Evolutionary conservation across 2,113 vertebrate species (phyloP).

Genomic region (Hyperopisus bebe): DNA sequence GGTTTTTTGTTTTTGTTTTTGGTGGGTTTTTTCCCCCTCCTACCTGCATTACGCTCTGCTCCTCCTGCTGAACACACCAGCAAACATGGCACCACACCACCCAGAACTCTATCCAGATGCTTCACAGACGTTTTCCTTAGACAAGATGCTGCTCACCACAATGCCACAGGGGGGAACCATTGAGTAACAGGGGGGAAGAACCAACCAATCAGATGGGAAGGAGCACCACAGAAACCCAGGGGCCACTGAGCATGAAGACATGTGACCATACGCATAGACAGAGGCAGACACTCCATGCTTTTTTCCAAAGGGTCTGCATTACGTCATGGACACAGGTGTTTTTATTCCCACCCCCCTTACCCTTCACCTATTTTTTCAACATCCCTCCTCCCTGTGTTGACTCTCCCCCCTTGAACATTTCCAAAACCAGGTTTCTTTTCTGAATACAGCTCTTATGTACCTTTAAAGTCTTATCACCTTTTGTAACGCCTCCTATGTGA

Average conservation of each 20-base stretch:
- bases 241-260: conserved; percentile 45
- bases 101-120: conserved; percentile 30
- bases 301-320: conserved; percentile 21
- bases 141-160: conserved; percentile 31
- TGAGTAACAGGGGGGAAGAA: conserved; percentile 11
- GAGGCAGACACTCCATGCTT: conserved; percentile 53
- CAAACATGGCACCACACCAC: conserved; percentile 34
- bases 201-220: conserved; percentile 43
- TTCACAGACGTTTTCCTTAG: conserved; percentile 46
- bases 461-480: conserved; percentile 35
- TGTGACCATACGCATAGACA: conserved; percentile 18
- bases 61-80: conserved; percentile 25
- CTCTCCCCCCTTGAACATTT: conserved; percentile 15
- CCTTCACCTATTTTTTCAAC: conserved; percentile 35
- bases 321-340: conserved; percentile 30
- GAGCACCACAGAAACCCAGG: conserved; percentile 50
- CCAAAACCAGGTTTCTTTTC: conserved; percentile 25
- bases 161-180: conserved; percentile 19
- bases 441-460: conserved; percentile 39
- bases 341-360: conserved; percentile 20
- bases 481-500: conserved; percentile 31
- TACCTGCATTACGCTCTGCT: conserved; percentile 9
- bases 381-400: conserved; percentile 36
- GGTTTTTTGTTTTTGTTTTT: background rate
- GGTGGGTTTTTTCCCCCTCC: conserved; percentile 14